Evolutionary conservation across 1,140 invertebrate genomes (phyloP).

Genomic region (Leguminivora glycinivorella): DNA sequence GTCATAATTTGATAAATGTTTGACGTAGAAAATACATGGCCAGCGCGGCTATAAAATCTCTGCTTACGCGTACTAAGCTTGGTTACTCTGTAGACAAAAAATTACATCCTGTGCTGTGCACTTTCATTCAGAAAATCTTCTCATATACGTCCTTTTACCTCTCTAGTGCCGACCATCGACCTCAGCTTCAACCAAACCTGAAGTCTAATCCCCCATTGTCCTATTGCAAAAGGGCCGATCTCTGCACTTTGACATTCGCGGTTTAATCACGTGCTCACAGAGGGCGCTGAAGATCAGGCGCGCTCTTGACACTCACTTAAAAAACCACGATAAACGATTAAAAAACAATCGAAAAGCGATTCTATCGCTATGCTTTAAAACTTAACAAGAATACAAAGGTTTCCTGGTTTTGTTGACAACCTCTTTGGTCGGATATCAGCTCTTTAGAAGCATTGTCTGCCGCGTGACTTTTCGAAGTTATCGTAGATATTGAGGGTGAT

Average conservation of each 20-base stretch:
- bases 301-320: constrained; percentile 5
- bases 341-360: neutral
- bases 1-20: no score
- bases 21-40: no score
- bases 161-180: neutral
- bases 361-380: neutral
- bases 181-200: neutral
- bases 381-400: neutral
- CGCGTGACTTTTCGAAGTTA: constrained; percentile 3
- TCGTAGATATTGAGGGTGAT: neutral
- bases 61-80: no score
- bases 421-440: neutral
- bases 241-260: constrained; percentile 10
- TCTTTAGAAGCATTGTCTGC: neutral
- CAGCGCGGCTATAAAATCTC: no score
- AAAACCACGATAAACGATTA: neutral
- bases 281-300: neutral
- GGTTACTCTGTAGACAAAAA: no score
- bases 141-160: neutral
- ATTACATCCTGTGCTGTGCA: no score
- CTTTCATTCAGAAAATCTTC: neutral
- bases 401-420: neutral
- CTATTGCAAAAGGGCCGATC: neutral
- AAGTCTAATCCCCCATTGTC: neutral
- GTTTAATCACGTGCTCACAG: neutral